Conservation (phyloP, 2,797 vertebrate genomes). For the Uromys caudimaculatus region DNA sequence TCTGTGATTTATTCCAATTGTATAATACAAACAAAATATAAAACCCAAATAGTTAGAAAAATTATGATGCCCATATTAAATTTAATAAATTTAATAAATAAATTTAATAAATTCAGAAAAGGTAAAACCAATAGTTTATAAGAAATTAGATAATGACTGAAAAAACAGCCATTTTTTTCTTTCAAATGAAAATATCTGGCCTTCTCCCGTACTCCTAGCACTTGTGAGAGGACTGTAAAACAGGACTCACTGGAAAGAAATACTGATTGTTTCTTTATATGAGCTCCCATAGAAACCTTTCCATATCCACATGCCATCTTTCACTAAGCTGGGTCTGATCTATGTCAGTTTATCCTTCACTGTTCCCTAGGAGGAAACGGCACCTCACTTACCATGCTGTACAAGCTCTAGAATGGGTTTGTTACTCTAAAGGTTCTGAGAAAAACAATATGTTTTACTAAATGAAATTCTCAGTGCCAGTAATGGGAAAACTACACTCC, state of each 20-base stretch:
- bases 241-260: background rate
- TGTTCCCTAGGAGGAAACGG: background rate
- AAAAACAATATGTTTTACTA: background rate
- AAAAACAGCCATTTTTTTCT: background rate
- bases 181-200: background rate
- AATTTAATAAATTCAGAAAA: background rate
- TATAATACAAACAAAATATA: background rate
- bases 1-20: background rate
- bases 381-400: background rate
- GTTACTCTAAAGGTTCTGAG: background rate
- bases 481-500: background rate
- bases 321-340: background rate
- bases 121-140: background rate
- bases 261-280: background rate
- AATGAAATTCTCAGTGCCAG: background rate
- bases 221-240: background rate
- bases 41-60: slow-evolving; percentile 46
- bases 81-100: background rate
- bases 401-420: background rate
- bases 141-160: background rate
- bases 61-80: background rate
- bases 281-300: background rate
- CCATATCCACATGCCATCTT: no score
- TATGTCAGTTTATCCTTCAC: background rate
- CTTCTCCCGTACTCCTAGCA: fast-evolving